phyloP scores from a whole-genome alignment of 2,888 invertebrate species.

The Phyllotreta cruciferae region DNA sequence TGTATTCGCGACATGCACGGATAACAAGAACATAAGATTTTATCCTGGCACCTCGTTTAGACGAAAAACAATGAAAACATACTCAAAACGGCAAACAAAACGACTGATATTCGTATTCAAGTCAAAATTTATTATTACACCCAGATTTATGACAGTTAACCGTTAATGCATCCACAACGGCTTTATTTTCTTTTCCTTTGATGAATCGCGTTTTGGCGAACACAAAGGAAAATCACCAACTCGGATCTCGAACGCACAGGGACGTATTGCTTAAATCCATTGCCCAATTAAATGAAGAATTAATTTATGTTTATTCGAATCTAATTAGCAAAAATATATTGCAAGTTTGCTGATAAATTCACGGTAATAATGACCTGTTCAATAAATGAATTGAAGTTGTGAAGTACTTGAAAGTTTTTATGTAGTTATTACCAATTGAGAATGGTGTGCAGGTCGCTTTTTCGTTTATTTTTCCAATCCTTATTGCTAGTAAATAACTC shows the following conservation, averaged over 20 bases:
- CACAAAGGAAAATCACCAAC: conserved; percentile 2
- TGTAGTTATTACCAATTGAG: neutral
- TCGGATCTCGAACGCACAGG: neutral
- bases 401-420: neutral
- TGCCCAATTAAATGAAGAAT: neutral
- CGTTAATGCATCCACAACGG: conserved; percentile 6
- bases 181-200: conserved; percentile 11
- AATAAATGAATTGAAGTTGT: too few species aligned
- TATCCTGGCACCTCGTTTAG: conserved; percentile 7
- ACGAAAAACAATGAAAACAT: conserved; percentile 12
- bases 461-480: conserved; percentile 8
- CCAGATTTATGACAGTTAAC: conserved; percentile 7
- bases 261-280: neutral
- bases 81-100: conserved; percentile 1
- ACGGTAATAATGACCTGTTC: too few species aligned
- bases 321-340: too few species aligned
- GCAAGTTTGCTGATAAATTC: too few species aligned
- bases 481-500: conserved; percentile 14
- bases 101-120: conserved; percentile 9
- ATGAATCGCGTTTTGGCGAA: conserved; percentile 7
- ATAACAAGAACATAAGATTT: conserved; percentile 1
- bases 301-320: too few species aligned
- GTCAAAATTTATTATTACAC: conserved; percentile 14
- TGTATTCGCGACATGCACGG: neutral
- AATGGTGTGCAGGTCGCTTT: neutral